These are phyloP conservation scores for Epinotia demarniana DNA, from an alignment of 2,888 invertebrate species.

Conservation along the genomic window DNA sequence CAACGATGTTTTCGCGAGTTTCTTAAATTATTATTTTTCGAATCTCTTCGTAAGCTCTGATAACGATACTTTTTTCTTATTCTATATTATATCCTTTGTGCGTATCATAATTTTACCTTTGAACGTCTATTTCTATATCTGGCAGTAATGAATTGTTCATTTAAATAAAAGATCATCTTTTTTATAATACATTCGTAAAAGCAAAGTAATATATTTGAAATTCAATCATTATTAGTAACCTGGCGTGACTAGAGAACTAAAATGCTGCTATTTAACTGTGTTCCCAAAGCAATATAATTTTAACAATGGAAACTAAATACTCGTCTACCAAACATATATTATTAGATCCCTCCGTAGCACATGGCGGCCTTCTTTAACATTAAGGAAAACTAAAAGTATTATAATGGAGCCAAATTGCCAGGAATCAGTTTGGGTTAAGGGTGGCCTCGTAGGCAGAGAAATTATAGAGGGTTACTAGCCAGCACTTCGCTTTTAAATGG, in stretches of 20 bases:
- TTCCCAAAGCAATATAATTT: constrained; percentile 22
- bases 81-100: neutral
- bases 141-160: neutral
- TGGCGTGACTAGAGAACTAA: neutral
- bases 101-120: neutral
- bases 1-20: constrained; percentile 3
- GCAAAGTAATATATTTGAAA: neutral
- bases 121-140: neutral
- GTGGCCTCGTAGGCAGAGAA: constrained; percentile 4
- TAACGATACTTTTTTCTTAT: neutral
- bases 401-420: constrained; percentile 37
- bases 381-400: constrained; percentile 44
- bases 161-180: neutral
- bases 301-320: constrained; percentile 16
- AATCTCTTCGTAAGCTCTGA: neutral
- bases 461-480: neutral
- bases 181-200: neutral
- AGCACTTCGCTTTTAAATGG: constrained; percentile 13
- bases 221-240: neutral
- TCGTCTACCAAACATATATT: constrained; percentile 18
- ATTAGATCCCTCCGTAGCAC: constrained; percentile 29
- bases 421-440: constrained; percentile 41
- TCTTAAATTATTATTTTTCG: neutral
- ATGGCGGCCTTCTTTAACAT: constrained; percentile 36
- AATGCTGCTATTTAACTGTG: neutral